phyloP scores from a whole-genome alignment of 2,888 invertebrate genomes.

The Escarpia spicata region DNA sequence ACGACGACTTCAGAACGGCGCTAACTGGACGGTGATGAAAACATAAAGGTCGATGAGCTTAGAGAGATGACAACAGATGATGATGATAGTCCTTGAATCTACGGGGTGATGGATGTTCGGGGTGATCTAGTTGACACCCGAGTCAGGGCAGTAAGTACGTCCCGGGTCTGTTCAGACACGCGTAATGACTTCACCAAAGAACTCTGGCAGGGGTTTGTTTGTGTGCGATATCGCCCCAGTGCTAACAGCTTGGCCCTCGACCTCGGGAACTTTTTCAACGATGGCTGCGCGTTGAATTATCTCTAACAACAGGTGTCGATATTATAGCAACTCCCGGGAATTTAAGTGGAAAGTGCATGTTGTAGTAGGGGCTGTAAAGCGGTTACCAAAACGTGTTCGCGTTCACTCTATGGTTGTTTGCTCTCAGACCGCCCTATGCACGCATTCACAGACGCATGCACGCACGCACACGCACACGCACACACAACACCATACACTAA shows the following conservation, averaged over 20 bases:
- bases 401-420: too few species aligned
- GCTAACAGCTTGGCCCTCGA: not conserved
- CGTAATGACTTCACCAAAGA: not conserved
- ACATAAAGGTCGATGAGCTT: too few species aligned
- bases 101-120: not conserved
- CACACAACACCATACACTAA: too few species aligned
- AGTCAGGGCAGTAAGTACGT: not conserved
- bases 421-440: too few species aligned
- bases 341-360: too few species aligned
- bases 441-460: too few species aligned
- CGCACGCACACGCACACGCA: too few species aligned
- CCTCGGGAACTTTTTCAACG: not conserved
- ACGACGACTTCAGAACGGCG: too few species aligned
- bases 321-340: not conserved
- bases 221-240: not conserved
- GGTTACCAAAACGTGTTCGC: not conserved
- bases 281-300: not conserved
- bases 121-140: not conserved
- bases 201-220: not conserved
- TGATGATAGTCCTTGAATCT: too few species aligned
- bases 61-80: too few species aligned
- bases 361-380: too few species aligned
- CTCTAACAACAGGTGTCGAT: not conserved
- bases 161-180: not conserved
- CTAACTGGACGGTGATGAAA: too few species aligned